Percentiles rank a stretch among this genome's conserved stretches.
Evolutionary conservation across 23 tunicate genomes (phyloP).

Genomic region (Trididemnum clinides): DNA sequence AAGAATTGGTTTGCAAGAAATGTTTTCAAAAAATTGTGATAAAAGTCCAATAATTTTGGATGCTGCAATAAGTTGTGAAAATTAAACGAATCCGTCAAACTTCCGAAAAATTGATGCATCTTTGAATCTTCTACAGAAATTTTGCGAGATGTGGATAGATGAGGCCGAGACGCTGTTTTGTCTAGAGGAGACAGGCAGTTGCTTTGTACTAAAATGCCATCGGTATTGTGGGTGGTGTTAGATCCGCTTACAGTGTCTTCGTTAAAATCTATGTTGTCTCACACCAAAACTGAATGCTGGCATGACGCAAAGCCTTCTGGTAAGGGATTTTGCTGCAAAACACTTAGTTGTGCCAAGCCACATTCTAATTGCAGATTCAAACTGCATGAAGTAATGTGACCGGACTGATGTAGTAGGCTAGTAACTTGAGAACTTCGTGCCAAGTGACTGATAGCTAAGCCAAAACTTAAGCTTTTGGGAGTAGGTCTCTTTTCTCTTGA

Average conservation of each 20-base stretch:
- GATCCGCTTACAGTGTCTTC: background rate
- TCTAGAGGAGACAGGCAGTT: background rate
- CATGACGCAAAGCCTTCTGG: background rate
- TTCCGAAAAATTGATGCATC: background rate
- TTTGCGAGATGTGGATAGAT: background rate
- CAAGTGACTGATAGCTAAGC: background rate
- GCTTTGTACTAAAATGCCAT: background rate
- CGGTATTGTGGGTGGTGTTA: background rate
- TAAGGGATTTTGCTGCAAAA: background rate
- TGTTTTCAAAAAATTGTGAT: background rate
- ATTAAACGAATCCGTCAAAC: background rate
- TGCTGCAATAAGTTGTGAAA: background rate
- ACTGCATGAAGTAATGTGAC: background rate
- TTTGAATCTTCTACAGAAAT: background rate
- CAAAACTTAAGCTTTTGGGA: background rate
- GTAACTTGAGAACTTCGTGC: background rate
- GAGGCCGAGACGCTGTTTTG: background rate
- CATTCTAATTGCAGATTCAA: background rate
- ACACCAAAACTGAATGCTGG: background rate
- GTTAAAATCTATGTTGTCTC: constrained; percentile 1
- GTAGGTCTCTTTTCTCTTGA: background rate
- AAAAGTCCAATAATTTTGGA: background rate
- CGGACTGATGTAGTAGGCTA: background rate
- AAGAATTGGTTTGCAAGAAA: background rate
- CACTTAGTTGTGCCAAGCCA: background rate